These are phyloP conservation scores for Chaetops frenatus DNA, from an alignment of 2,113 vertebrate species.

Conservation along the genomic window DNA sequence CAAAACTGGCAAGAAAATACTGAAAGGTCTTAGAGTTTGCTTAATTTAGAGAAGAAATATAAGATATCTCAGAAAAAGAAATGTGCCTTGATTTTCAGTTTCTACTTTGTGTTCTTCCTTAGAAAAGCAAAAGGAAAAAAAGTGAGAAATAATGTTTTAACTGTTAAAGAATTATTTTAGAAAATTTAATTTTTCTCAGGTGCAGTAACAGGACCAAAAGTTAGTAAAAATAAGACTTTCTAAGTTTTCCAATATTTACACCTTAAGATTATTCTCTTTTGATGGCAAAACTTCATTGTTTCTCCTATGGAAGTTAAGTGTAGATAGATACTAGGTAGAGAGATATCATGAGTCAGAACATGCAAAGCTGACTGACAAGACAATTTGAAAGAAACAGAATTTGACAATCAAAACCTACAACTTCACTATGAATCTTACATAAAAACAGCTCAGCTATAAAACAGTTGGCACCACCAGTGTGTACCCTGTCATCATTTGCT, in stretches of 20 bases:
- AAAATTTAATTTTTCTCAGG: not conserved
- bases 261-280: not conserved
- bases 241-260: not conserved
- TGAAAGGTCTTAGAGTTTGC: not conserved
- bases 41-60: not conserved
- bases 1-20: not conserved
- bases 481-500: not conserved
- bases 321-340: not conserved
- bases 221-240: not conserved
- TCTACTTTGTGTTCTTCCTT: not conserved
- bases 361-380: not conserved
- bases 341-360: not conserved
- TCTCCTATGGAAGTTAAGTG: not conserved
- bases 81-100: not conserved
- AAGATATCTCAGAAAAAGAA: not conserved
- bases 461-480: not conserved
- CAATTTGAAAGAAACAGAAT: not conserved
- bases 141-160: not conserved
- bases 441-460: not conserved
- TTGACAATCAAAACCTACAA: not conserved
- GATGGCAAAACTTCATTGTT: not conserved
- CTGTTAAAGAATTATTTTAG: not conserved
- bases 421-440: not conserved
- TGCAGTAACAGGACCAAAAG: not conserved
- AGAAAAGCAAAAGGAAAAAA: not conserved